Evolutionary conservation across 2,797 vertebrate species (phyloP).

Genomic region (Squalus acanthias): DNA sequence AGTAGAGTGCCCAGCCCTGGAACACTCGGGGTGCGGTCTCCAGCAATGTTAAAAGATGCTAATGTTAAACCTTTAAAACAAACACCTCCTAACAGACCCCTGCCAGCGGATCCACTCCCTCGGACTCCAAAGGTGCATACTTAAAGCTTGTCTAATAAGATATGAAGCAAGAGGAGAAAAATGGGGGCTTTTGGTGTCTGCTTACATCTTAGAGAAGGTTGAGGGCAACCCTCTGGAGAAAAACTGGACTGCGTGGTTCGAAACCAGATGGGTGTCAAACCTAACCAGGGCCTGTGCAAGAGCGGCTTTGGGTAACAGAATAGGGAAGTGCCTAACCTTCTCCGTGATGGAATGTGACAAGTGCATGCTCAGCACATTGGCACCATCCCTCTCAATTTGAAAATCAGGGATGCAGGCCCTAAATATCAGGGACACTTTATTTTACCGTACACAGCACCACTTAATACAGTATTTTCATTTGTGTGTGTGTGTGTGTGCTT

Average conservation of each 20-base stretch:
- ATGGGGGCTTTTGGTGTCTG: background rate
- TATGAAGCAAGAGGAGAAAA: background rate
- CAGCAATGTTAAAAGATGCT: constrained; percentile 40
- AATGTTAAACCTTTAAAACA: constrained; percentile 46
- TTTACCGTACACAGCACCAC: background rate
- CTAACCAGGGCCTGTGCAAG: background rate
- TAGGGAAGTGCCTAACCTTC: no score
- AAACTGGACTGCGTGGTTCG: background rate
- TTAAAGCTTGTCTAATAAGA: background rate
- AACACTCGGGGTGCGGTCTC: constrained; percentile 36
- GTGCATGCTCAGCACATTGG: background rate
- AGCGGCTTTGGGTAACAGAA: background rate
- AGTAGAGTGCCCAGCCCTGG: constrained; percentile 37
- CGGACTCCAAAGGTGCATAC: constrained; percentile 59
- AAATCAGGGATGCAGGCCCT: background rate
- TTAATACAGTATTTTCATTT: background rate
- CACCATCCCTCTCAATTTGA: background rate
- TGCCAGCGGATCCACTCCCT: constrained; percentile 73
- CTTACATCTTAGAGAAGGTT: background rate
- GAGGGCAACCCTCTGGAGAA: no score
- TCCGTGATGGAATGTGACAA: background rate
- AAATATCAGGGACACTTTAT: background rate
- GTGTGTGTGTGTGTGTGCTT: background rate
- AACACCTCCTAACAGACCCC: constrained; percentile 76
- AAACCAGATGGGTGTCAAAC: background rate